Conservation (phyloP, 2,113 vertebrate genomes). For the Rhineura floridana region DNA sequence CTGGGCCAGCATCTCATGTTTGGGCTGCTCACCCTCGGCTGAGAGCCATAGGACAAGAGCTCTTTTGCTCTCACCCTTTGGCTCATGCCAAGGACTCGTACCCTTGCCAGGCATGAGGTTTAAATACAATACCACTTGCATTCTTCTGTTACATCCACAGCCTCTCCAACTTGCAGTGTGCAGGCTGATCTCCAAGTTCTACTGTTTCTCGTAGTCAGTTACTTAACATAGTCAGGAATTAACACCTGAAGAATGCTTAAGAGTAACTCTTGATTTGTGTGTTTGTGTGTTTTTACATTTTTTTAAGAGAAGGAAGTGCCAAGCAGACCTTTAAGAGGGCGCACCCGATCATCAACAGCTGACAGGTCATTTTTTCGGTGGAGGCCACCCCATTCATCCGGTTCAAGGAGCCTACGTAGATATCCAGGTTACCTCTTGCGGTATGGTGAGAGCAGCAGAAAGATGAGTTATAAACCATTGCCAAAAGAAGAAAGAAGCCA, state of each 20-base stretch:
- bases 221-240: too few relatives aligned
- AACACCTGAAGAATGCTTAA: neutral
- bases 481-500: conserved; percentile 84
- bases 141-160: too few relatives aligned
- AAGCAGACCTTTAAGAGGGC: conserved; percentile 73
- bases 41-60: too few relatives aligned
- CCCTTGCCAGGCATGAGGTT: too few relatives aligned
- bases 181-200: too few relatives aligned
- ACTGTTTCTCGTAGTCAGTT: too few relatives aligned
- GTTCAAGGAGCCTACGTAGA: conserved; percentile 81
- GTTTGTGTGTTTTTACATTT: conserved; percentile 60
- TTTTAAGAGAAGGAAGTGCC: conserved; percentile 82
- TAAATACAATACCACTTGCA: too few relatives aligned
- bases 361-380: conserved; percentile 72
- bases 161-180: too few relatives aligned
- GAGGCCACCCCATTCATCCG: conserved; percentile 83
- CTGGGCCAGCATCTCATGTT: too few relatives aligned
- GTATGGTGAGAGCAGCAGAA: conserved; percentile 77
- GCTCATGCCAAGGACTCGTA: too few relatives aligned
- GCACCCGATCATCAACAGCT: conserved; percentile 64
- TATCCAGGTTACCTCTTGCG: conserved; percentile 75
- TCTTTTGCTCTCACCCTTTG: too few relatives aligned
- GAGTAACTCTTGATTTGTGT: conserved; percentile 28
- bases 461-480: conserved; percentile 81
- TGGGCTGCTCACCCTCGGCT: too few relatives aligned